phyloP scores from a whole-genome alignment of 2,888 invertebrate species.

The Yponomeuta evonymella region DNA sequence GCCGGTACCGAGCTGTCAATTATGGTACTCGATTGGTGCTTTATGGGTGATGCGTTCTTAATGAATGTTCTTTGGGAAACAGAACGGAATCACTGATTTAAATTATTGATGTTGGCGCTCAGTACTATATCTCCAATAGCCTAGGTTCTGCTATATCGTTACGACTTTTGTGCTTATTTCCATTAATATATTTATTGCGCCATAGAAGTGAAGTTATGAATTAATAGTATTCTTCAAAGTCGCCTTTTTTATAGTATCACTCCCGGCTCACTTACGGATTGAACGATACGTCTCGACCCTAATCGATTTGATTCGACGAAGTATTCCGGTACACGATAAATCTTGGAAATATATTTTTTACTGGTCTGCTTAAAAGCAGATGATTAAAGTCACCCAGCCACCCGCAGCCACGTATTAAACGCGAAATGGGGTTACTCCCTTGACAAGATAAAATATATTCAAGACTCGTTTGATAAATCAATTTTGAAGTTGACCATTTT shows the following conservation, averaged over 20 bases:
- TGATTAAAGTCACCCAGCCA: constrained; percentile 7
- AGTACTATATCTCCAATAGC: neutral
- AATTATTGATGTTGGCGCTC: neutral
- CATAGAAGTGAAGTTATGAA: neutral
- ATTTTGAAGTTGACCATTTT: neutral
- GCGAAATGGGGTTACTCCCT: constrained; percentile 1
- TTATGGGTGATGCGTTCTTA: constrained; percentile 12
- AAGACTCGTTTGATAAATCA: neutral
- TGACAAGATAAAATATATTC: neutral
- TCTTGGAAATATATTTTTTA: constrained; percentile 7
- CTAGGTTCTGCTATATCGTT: no score
- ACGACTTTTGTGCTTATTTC: no score
- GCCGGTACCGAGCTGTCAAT: constrained; percentile 26
- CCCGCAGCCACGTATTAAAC: neutral
- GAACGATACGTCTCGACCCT: neutral
- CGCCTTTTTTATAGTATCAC: neutral
- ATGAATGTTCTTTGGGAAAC: neutral
- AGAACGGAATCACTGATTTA: neutral
- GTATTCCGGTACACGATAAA: neutral
- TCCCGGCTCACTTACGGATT: neutral
- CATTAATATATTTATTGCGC: neutral
- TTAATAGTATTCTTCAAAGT: neutral
- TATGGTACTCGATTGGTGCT: constrained; percentile 25
- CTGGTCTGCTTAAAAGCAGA: constrained; percentile 2
- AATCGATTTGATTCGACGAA: neutral